A percentile compares a stretch with the other conserved stretches of the same genome.
phyloP scores from a whole-genome alignment of 2,797 vertebrate genomes.

The Poliocrania exsul region DNA sequence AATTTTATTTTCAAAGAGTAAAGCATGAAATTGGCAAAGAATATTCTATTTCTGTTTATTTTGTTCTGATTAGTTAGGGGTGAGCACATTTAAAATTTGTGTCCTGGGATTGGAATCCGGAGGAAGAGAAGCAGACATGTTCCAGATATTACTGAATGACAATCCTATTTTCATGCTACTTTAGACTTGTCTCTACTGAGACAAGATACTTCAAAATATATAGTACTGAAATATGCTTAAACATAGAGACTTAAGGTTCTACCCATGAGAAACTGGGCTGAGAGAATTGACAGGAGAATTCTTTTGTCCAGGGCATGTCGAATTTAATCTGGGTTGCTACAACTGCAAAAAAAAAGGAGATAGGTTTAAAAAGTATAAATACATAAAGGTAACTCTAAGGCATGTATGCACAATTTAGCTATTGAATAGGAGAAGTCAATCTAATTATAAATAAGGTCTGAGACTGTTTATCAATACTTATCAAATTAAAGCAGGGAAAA shows the following conservation, averaged over 20 bases:
- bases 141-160: not conserved
- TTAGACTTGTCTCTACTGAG: slow-evolving; percentile 6
- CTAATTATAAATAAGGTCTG: not conserved
- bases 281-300: not conserved
- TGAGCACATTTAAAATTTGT: not conserved
- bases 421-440: not conserved
- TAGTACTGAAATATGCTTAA: not conserved
- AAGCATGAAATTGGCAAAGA: not conserved
- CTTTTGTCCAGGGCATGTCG: not conserved
- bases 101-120: not conserved
- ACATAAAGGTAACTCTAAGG: not conserved
- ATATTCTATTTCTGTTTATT: not conserved
- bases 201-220: not conserved
- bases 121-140: not conserved
- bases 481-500: not conserved
- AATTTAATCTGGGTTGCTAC: not conserved
- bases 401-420: not conserved
- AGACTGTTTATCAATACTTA: not conserved
- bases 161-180: not conserved
- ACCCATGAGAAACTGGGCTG: not conserved
- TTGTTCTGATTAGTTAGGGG: not conserved
- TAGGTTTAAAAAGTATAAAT: not conserved
- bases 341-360: not conserved
- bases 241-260: not conserved
- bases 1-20: not conserved